Conservation (phyloP, 2,113 vertebrate species). For the Bombycilla garrulus region DNA sequence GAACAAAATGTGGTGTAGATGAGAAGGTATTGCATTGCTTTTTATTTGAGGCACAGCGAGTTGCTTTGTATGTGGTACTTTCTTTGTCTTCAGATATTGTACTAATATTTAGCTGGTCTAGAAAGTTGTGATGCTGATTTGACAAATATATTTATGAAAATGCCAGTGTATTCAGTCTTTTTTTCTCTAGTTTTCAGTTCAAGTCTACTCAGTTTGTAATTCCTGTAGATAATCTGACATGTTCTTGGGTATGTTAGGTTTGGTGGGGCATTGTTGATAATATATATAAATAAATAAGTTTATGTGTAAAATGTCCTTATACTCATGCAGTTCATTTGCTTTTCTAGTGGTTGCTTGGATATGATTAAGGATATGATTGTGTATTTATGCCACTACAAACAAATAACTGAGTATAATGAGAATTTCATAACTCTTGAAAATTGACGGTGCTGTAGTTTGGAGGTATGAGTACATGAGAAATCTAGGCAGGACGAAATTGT, state of each 20-base stretch:
- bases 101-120: neutral
- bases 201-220: neutral
- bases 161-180: neutral
- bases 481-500: neutral
- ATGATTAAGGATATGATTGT: neutral
- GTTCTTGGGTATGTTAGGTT: neutral
- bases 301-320: neutral
- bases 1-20: neutral
- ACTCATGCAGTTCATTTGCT: neutral
- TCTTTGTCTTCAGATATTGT: neutral
- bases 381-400: neutral
- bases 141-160: neutral
- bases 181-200: neutral
- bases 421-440: neutral
- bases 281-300: neutral
- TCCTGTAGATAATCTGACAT: neutral
- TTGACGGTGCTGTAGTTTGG: neutral
- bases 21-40: neutral
- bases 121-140: neutral
- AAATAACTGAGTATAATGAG: neutral
- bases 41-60: neutral
- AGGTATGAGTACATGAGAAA: neutral
- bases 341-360: neutral
- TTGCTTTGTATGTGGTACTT: neutral
- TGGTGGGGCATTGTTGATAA: neutral